phyloP scores from a whole-genome alignment of 1,140 invertebrate genomes.

The Paramacrobiotus metropolitanus region DNA sequence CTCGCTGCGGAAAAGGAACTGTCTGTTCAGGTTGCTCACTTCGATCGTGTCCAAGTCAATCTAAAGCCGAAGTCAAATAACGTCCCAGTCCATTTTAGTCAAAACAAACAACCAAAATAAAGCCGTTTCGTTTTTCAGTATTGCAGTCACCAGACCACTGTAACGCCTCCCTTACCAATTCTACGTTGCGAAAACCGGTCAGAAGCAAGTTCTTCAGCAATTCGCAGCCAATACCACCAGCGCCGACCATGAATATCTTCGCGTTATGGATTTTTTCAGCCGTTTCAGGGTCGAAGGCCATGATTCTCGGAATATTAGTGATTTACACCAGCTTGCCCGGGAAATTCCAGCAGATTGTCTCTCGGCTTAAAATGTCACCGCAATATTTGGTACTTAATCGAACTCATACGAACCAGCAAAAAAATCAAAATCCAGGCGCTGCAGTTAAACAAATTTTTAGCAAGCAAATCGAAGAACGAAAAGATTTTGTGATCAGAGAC shows the following conservation, averaged over 20 bases:
- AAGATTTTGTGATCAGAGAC: too few relatives aligned
- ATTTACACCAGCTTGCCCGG: too few relatives aligned
- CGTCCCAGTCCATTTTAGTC: constrained; percentile 9
- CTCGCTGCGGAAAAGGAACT: constrained; percentile 89
- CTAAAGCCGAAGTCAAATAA: constrained; percentile 32
- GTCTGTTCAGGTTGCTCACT: constrained; percentile 94
- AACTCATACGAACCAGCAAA: too few relatives aligned
- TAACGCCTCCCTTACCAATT: constrained; percentile 47
- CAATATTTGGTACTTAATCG: too few relatives aligned
- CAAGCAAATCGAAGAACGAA: too few relatives aligned
- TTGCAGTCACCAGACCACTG: too few relatives aligned
- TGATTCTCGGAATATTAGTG: not conserved
- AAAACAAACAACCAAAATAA: not conserved
- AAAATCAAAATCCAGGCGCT: too few relatives aligned
- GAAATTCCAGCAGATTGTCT: too few relatives aligned
- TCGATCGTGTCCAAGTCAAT: constrained; percentile 99
- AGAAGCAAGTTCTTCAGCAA: constrained; percentile 89
- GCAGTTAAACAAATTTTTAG: too few relatives aligned
- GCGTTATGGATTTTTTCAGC: constrained; percentile 9
- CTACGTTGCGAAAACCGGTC: constrained; percentile 72
- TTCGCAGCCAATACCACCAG: constrained; percentile 97
- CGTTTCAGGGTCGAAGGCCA: not conserved
- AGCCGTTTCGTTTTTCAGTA: too few relatives aligned
- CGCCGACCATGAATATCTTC: constrained; percentile 74
- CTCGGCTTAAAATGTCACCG: too few relatives aligned